Conservation (phyloP, 1,140 invertebrate genomes). For the Anoplolepis gracilipes region DNA sequence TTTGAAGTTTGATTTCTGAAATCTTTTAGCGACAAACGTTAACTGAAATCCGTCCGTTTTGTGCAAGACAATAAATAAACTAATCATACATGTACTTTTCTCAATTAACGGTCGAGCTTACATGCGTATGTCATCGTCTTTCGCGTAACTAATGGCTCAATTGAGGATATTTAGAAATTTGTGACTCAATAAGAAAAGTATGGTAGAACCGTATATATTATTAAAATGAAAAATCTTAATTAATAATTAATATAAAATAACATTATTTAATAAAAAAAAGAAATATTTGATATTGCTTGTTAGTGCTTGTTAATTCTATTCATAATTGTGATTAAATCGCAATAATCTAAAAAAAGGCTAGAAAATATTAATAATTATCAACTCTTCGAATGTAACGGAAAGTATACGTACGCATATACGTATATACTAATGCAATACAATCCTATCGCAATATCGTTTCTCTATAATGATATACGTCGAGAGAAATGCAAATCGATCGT, state of each 20-base stretch:
- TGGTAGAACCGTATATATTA: neutral
- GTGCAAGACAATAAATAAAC: no score
- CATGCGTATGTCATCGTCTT: no score
- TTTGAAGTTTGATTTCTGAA: neutral
- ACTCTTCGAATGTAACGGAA: neutral
- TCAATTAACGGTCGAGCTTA: no score
- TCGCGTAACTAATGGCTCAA: neutral
- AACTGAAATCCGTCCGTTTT: no score
- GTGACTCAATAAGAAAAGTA: neutral
- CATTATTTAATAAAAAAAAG: neutral
- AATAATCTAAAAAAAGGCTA: neutral
- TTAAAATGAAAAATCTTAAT: neutral
- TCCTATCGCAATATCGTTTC: conserved; percentile 30
- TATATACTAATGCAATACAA: neutral
- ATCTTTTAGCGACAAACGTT: no score
- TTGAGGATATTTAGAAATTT: neutral
- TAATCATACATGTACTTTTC: no score
- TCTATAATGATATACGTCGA: conserved; percentile 35
- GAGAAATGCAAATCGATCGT: conserved; percentile 55
- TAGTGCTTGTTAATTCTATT: neutral
- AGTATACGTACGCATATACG: no score
- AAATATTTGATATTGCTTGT: neutral
- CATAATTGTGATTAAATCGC: neutral
- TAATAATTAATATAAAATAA: neutral
- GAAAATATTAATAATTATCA: conserved; percentile 33